Percentiles rank a stretch among this genome's conserved stretches.
These are phyloP conservation scores for Ia io DNA, from an alignment of 2,113 vertebrate species.

Conservation along the genomic window DNA sequence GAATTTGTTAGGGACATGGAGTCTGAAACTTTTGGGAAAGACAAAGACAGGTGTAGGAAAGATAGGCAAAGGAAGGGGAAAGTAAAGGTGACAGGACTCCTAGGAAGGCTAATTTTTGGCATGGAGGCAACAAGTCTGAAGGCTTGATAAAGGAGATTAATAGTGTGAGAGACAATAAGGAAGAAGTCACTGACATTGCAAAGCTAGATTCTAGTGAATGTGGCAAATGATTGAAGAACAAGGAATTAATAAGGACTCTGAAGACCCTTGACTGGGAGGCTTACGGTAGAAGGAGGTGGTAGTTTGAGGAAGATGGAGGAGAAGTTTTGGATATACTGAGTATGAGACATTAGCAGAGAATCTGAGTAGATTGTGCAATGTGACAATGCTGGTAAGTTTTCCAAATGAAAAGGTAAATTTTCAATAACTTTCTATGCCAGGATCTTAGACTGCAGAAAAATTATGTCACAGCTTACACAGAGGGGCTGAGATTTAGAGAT, in stretches of 20 bases:
- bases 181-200: neutral
- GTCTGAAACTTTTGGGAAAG: neutral
- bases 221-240: neutral
- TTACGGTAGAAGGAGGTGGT: neutral
- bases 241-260: neutral
- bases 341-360: neutral
- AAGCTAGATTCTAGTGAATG: neutral
- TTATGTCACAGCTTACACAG: neutral
- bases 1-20: neutral
- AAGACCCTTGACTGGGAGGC: neutral
- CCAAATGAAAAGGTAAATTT: slow-evolving; percentile 1
- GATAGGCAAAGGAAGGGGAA: neutral
- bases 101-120: neutral
- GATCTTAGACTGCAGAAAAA: neutral
- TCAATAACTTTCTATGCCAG: neutral
- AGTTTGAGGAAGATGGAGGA: neutral
- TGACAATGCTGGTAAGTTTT: neutral
- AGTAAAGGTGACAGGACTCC: neutral
- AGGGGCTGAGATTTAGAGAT: neutral
- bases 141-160: neutral
- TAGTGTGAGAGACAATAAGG: neutral
- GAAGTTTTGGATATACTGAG: neutral
- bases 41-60: neutral
- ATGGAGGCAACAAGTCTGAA: neutral
- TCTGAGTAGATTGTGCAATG: neutral